These are phyloP conservation scores for Anthopleura xanthogrammica DNA, from an alignment of 92 coral and sea anemone genomes.

Conservation along the genomic window DNA sequence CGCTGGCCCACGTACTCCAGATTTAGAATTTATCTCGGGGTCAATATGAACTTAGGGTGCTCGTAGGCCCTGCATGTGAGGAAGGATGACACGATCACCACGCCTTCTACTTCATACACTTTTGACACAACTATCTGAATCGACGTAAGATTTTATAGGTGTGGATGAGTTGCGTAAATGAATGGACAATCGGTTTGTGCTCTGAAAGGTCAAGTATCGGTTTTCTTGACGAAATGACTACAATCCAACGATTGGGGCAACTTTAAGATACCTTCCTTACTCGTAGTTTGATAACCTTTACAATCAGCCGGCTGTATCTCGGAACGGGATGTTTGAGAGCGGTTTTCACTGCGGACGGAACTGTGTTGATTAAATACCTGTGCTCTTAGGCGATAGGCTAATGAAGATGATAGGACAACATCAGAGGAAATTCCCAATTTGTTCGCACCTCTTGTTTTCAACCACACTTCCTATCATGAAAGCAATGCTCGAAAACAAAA, in stretches of 20 bases:
- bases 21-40: constrained; percentile 10
- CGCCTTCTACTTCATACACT: constrained; percentile 21
- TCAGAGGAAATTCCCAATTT: not conserved
- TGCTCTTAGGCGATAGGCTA: not conserved
- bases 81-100: not conserved
- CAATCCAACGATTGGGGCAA: not conserved
- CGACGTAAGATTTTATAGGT: not conserved
- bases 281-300: constrained; percentile 17
- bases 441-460: not conserved
- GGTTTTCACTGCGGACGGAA: not conserved
- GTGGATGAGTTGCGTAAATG: not conserved
- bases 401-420: not conserved
- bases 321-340: not conserved
- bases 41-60: not conserved
- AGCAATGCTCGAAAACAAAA: not conserved
- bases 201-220: constrained; percentile 5
- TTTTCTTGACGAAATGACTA: not conserved
- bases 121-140: not conserved
- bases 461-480: not conserved
- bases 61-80: not conserved
- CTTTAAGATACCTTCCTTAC: not conserved
- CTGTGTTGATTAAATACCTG: not conserved
- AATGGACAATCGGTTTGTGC: constrained; percentile 14
- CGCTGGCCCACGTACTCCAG: not conserved
- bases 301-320: not conserved